Conservation (phyloP, 2,888 invertebrate genomes). For the Lycophotia porphyrea region DNA sequence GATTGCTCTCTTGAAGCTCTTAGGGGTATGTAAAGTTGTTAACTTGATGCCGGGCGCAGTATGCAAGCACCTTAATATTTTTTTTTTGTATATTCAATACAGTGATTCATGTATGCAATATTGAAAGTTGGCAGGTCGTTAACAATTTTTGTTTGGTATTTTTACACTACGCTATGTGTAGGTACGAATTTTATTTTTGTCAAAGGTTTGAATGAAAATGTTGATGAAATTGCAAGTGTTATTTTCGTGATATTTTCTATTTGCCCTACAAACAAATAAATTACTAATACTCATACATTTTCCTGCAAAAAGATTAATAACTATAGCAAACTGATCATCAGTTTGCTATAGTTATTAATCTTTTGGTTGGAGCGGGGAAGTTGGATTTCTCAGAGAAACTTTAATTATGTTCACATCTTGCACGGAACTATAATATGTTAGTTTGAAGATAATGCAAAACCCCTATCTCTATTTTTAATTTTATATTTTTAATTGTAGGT, state of each 20-base stretch:
- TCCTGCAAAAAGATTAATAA: no score
- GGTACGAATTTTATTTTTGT: neutral
- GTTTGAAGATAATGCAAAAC: neutral
- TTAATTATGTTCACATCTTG: neutral
- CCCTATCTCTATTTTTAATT: neutral
- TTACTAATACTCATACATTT: neutral
- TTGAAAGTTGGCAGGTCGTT: constrained; percentile 47
- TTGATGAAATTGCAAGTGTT: neutral
- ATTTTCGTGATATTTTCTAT: neutral
- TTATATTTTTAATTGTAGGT: neutral
- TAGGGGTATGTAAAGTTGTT: constrained; percentile 37
- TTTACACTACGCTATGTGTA: constrained; percentile 9
- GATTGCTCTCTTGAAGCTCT: constrained; percentile 46
- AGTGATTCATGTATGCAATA: constrained; percentile 47
- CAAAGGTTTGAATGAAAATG: neutral
- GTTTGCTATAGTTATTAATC: no score
- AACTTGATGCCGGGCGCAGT: constrained; percentile 24
- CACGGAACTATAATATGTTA: neutral
- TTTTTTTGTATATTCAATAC: constrained; percentile 28
- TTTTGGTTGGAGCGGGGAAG: neutral
- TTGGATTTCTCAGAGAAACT: neutral
- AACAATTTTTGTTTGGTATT: constrained; percentile 33
- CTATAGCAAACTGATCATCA: neutral
- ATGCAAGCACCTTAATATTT: constrained; percentile 27
- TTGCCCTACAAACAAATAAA: neutral